phyloP scores from a whole-genome alignment of 30 jellyfish, hydroid and myxozoan species.

The Mastigias papua region DNA sequence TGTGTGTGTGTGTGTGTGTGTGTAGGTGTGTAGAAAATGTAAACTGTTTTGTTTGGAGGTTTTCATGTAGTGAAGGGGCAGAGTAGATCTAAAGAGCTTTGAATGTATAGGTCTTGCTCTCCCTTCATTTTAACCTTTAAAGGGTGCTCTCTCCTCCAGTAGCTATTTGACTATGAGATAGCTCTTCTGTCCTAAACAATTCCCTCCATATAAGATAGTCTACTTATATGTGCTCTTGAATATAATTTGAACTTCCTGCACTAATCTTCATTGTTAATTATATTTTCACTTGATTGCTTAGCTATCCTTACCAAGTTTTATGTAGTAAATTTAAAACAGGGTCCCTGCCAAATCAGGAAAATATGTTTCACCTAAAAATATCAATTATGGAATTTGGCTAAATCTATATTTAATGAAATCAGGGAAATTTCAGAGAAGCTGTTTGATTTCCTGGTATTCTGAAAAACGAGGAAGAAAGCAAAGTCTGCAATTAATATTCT shows the following conservation, averaged over 20 bases:
- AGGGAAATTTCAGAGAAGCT: background rate
- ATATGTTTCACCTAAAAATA: background rate
- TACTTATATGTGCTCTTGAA: background rate
- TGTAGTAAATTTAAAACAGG: background rate
- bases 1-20: too few relatives aligned
- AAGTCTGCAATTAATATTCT: background rate
- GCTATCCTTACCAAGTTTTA: background rate
- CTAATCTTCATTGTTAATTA: background rate
- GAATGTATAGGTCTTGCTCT: background rate
- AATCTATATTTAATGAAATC: background rate
- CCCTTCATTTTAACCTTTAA: background rate
- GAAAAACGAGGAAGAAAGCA: background rate
- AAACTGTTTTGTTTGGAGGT: background rate
- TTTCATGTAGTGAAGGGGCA: background rate
- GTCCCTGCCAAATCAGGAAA: background rate
- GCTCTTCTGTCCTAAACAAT: background rate
- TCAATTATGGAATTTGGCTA: background rate
- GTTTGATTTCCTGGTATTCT: background rate
- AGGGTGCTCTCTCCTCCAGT: background rate
- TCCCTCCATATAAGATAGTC: background rate
- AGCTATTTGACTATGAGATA: background rate
- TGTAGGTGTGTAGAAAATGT: background rate
- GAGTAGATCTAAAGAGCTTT: background rate
- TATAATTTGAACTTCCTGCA: background rate
- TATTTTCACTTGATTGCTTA: background rate